phyloP scores from a whole-genome alignment of 1,140 invertebrate genomes.

The Orchestia grillus region DNA sequence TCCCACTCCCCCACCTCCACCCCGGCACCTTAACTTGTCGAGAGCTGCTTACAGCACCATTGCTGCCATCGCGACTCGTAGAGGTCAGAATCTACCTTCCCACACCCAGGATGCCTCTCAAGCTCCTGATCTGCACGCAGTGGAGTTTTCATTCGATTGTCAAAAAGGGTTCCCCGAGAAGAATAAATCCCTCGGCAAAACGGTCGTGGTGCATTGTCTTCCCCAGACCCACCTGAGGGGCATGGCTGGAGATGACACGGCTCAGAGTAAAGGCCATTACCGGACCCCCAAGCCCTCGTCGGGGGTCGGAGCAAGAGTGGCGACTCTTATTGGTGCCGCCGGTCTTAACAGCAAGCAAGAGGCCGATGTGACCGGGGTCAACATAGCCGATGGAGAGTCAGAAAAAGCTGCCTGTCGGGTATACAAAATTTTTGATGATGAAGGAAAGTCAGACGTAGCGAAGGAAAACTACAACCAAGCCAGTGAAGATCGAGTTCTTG shows the following conservation, averaged over 20 bases:
- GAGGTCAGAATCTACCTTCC: background rate
- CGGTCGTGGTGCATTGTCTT: constrained; percentile 7
- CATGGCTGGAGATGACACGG: background rate
- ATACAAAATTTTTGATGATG: background rate
- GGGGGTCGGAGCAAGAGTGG: background rate
- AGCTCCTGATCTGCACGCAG: constrained; percentile 2
- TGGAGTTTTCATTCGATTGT: background rate
- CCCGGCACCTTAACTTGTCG: background rate
- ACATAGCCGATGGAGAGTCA: background rate
- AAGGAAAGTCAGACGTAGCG: background rate
- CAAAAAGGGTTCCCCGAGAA: background rate
- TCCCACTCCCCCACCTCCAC: background rate
- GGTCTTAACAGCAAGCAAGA: background rate
- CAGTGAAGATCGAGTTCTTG: background rate
- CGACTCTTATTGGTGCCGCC: background rate
- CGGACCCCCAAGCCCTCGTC: background rate
- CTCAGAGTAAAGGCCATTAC: background rate
- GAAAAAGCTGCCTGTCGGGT: background rate
- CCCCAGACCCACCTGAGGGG: constrained; percentile 10
- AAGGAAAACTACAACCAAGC: background rate
- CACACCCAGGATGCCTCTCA: background rate
- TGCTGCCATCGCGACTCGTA: background rate
- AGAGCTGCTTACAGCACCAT: background rate
- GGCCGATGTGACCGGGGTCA: background rate
- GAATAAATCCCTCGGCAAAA: constrained; percentile 35